A percentile compares a stretch with the other conserved stretches of the same genome.
Evolutionary conservation across 2,888 invertebrate genomes (phyloP).

Genomic region (Timema cristinae): DNA sequence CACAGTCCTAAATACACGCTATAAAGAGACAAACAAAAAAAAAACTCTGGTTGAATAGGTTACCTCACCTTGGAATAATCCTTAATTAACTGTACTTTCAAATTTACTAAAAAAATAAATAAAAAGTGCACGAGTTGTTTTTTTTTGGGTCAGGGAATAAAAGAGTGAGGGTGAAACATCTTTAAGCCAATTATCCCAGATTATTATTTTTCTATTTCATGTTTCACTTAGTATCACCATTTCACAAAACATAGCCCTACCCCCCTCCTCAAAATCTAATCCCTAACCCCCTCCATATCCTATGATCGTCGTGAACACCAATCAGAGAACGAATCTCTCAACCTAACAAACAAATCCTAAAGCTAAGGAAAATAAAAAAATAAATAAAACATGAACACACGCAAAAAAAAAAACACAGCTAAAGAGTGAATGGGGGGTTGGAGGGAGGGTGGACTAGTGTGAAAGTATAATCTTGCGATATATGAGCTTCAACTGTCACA

Average conservation of each 20-base stretch:
- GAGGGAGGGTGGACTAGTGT: not conserved
- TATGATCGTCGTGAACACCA: not conserved
- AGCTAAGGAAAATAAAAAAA: conserved; percentile 3
- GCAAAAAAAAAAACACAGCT: not conserved
- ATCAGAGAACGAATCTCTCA: not conserved
- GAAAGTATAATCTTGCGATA: conserved; percentile 15
- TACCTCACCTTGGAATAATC: conserved; percentile 4
- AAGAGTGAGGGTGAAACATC: conserved; percentile 1
- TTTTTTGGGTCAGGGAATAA: not conserved
- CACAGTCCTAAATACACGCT: too few relatives aligned
- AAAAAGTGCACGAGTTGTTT: not conserved
- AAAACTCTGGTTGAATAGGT: too few relatives aligned
- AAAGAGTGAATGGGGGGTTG: not conserved
- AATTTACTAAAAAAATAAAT: too few relatives aligned
- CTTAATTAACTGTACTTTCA: conserved; percentile 1
- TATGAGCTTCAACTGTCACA: conserved; percentile 15
- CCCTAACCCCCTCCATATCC: too few relatives aligned
- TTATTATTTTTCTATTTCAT: conserved; percentile 16
- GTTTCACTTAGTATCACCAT: not conserved
- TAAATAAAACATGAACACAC: not conserved
- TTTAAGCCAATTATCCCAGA: conserved; percentile 17
- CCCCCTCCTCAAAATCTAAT: not conserved
- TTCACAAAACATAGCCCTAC: not conserved
- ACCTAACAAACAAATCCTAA: conserved; percentile 3
- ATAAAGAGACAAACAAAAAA: too few relatives aligned